Conservation (phyloP, 2,113 vertebrate genomes). For the Hassar affinis region DNA sequence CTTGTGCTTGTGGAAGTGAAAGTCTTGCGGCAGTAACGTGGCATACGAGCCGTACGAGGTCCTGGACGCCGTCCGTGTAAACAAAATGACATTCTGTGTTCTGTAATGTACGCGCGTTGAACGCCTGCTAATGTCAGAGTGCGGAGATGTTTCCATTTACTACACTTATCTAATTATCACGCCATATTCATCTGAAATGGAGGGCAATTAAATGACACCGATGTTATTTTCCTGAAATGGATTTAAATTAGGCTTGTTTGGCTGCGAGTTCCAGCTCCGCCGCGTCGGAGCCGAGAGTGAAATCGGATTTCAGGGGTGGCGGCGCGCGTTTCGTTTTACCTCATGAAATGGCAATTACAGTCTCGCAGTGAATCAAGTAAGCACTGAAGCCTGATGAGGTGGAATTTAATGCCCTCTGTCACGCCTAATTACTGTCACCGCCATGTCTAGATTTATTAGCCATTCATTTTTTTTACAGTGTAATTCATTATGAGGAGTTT, state of each 20-base stretch:
- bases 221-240: background rate
- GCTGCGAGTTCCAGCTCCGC: background rate
- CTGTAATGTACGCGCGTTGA: background rate
- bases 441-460: slow-evolving; percentile 12
- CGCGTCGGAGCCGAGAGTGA: background rate
- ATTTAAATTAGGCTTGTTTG: background rate
- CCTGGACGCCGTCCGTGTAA: background rate
- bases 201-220: background rate
- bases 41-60: background rate
- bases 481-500: slow-evolving; percentile 1
- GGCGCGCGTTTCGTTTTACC: background rate
- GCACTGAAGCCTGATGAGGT: slow-evolving; percentile 19
- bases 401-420: slow-evolving; percentile 12
- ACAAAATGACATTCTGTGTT: background rate
- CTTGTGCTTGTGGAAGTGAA: slow-evolving; percentile 1
- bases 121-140: background rate
- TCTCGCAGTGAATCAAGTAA: slow-evolving; percentile 6
- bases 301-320: background rate
- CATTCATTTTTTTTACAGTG: background rate
- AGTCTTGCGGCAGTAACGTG: background rate
- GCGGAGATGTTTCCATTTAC: background rate
- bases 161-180: slow-evolving; percentile 4
- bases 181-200: background rate
- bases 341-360: slow-evolving; percentile 4
- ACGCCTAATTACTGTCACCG: background rate